Percentiles rank a stretch among this genome's conserved stretches.
Evolutionary conservation across 1,140 invertebrate species (phyloP).

Genomic region (Drosophila lini): DNA sequence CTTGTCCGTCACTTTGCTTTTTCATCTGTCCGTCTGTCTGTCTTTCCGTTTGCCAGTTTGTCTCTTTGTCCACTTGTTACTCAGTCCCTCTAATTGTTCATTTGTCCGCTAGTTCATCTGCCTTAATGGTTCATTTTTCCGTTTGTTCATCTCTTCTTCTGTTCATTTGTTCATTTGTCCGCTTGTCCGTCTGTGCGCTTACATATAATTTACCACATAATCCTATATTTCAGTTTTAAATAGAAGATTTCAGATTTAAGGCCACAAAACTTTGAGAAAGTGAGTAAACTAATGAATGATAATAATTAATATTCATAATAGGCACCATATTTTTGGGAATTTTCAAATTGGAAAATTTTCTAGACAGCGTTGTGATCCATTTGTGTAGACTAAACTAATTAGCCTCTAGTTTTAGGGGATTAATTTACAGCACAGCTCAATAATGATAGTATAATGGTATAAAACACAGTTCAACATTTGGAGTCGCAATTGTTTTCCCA

Average conservation of each 20-base stretch:
- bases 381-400: background rate
- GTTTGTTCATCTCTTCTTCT: too few species aligned
- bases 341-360: background rate
- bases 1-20: background rate
- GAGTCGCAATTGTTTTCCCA: too few species aligned
- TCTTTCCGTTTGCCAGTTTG: background rate
- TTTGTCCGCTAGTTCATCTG: background rate
- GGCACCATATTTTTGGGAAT: background rate
- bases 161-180: background rate
- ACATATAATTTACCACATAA: background rate
- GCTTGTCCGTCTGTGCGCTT: background rate
- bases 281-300: background rate
- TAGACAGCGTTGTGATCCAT: background rate
- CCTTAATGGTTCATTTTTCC: background rate
- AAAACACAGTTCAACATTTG: background rate
- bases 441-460: background rate
- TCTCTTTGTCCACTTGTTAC: background rate
- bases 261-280: background rate
- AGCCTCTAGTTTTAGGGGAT: background rate
- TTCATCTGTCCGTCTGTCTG: background rate
- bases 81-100: background rate
- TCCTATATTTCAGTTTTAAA: background rate
- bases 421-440: background rate
- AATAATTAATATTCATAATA: background rate
- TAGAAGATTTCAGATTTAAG: background rate